Conservation (phyloP, 2,113 vertebrate species). For the Equus quagga region DNA sequence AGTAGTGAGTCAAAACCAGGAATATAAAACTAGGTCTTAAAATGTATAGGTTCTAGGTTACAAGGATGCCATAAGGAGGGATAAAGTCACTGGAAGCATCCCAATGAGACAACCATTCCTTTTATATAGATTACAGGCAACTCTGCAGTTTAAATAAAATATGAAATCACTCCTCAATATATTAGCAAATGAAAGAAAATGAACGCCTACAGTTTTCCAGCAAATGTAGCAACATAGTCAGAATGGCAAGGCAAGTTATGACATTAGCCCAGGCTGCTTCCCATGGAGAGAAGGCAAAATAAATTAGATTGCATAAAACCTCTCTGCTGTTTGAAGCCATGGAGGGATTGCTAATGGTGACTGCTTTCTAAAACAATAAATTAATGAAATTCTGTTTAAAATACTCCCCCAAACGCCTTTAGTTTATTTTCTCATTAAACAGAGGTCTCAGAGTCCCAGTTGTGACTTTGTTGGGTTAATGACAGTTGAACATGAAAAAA, state of each 20-base stretch:
- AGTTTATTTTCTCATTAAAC: conserved; percentile 77
- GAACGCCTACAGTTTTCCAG: background rate
- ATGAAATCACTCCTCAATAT: background rate
- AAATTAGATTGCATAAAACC: conserved; percentile 18
- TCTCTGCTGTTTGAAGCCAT: background rate
- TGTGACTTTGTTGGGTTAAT: conserved; percentile 66
- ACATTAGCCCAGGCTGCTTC: background rate
- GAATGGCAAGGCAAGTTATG: background rate
- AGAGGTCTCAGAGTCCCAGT: conserved; percentile 55
- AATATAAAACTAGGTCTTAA: background rate
- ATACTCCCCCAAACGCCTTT: conserved; percentile 45
- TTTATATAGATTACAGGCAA: background rate
- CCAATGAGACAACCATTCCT: background rate
- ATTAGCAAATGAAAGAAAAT: conserved; percentile 35
- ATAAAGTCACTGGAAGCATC: background rate
- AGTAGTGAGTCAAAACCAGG: background rate
- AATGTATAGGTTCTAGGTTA: background rate
- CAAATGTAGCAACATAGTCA: background rate
- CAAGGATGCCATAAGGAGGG: background rate
- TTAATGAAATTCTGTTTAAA: conserved; percentile 75
- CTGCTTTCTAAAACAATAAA: conserved; percentile 70
- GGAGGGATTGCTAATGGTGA: conserved; percentile 20
- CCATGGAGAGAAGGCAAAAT: background rate
- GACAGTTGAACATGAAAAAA: conserved; percentile 49
- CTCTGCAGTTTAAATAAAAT: conserved; percentile 22